A percentile compares a stretch with the other conserved stretches of the same genome.
These are phyloP conservation scores for Cataglyphis cursor DNA, from an alignment of 2,888 invertebrate genomes.

Conservation along the genomic window DNA sequence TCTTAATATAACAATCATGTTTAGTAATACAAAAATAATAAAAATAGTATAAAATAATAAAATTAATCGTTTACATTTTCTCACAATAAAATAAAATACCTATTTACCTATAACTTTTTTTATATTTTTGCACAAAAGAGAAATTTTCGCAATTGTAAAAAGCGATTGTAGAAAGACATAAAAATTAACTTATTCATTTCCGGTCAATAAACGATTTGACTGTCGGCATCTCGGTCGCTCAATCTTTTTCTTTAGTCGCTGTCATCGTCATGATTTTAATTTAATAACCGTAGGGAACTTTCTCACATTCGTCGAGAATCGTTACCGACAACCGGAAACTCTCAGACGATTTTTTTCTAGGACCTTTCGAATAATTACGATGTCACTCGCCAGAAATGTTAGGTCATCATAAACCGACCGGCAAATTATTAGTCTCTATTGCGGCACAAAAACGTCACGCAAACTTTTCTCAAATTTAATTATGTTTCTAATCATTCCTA, in stretches of 20 bases:
- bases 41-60: neutral
- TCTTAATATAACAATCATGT: neutral
- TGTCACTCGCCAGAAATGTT: neutral
- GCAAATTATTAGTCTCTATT: constrained; percentile 24
- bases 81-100: neutral
- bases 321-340: constrained; percentile 52
- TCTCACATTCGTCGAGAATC: constrained; percentile 10
- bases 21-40: constrained; percentile 3
- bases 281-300: constrained; percentile 24
- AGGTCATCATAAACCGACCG: neutral
- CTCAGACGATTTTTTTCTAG: neutral
- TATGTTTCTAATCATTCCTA: neutral
- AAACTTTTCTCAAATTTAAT: neutral
- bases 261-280: constrained; percentile 38
- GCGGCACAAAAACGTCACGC: neutral
- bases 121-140: neutral
- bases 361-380: neutral
- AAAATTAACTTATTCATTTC: constrained; percentile 34
- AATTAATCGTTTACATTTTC: neutral
- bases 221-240: constrained; percentile 7
- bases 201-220: constrained; percentile 25
- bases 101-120: neutral
- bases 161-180: constrained; percentile 36
- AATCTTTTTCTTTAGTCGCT: neutral
- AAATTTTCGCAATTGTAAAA: constrained; percentile 55